phyloP scores from a whole-genome alignment of 2,888 invertebrate species.

The Idaea biselata region DNA sequence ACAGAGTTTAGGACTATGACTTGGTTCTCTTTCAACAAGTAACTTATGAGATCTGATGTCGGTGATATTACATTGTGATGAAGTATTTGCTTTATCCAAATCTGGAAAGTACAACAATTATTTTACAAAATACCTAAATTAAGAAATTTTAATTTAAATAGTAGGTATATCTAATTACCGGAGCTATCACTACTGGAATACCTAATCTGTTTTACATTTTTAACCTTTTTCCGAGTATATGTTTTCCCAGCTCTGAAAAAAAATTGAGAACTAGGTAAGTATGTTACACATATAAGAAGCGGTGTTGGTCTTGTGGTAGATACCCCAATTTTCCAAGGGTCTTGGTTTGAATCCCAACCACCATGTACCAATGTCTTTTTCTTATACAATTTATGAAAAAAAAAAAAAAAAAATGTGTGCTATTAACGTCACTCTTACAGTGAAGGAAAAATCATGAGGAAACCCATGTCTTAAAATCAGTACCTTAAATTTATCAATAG shows the following conservation, averaged over 20 bases:
- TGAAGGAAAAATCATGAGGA: too few species aligned
- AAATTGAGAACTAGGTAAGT: neutral
- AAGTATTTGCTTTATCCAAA: constrained; percentile 63
- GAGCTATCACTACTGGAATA: constrained; percentile 43
- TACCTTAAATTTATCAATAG: too few species aligned
- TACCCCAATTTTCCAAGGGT: too few species aligned
- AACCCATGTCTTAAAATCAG: too few species aligned
- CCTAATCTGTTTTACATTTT: constrained; percentile 42
- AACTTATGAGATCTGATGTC: constrained; percentile 57
- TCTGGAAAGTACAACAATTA: constrained; percentile 40
- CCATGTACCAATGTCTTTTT: too few species aligned
- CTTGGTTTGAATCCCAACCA: too few species aligned
- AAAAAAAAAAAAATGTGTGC: too few species aligned
- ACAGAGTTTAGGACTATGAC: constrained; percentile 29
- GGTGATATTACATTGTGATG: constrained; percentile 39
- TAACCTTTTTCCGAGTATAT: constrained; percentile 40
- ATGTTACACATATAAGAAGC: neutral
- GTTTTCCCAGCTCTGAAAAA: constrained; percentile 41
- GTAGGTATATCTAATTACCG: constrained; percentile 40
- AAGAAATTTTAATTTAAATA: constrained; percentile 9
- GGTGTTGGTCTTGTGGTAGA: neutral
- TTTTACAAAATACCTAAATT: neutral
- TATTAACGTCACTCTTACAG: too few species aligned
- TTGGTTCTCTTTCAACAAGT: constrained; percentile 51
- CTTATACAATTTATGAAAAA: too few species aligned